Evolutionary conservation across 2,888 invertebrate genomes (phyloP).

Genomic region (Conchocele bisecta): DNA sequence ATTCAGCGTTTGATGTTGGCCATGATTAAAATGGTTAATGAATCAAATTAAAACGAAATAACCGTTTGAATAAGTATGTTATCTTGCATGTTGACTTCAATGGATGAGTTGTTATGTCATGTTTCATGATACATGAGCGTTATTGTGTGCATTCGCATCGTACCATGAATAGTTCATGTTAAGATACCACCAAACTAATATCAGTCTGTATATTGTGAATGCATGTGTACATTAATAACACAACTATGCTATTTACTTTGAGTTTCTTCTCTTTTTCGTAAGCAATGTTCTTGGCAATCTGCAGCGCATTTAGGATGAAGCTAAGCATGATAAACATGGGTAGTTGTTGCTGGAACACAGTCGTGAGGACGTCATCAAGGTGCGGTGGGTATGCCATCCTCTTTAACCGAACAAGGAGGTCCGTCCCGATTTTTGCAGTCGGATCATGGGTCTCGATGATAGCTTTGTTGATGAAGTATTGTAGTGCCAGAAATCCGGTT

Average conservation of each 20-base stretch:
- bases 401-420: conserved; percentile 84
- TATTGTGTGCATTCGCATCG: too few species aligned
- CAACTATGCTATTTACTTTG: conserved; percentile 65
- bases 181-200: too few species aligned
- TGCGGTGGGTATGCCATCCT: conserved; percentile 90
- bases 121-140: too few species aligned
- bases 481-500: conserved; percentile 88
- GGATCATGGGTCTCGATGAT: conserved; percentile 70
- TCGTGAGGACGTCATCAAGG: conserved; percentile 87
- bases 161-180: too few species aligned
- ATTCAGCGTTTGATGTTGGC: too few species aligned
- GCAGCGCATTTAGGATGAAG: conserved; percentile 91
- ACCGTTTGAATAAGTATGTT: too few species aligned
- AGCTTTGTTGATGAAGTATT: conserved; percentile 85
- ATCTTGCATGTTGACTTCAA: too few species aligned
- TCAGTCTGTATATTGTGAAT: too few species aligned
- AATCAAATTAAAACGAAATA: too few species aligned
- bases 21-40: too few species aligned
- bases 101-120: too few species aligned
- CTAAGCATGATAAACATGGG: conserved; percentile 91
- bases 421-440: conserved; percentile 76
- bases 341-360: conserved; percentile 87
- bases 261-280: conserved; percentile 88
- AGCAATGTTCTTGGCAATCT: conserved; percentile 89
- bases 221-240: too few species aligned